Percentiles rank a stretch among this genome's conserved stretches.
These are phyloP conservation scores for Phodopus roborovskii DNA, from an alignment of 2,113 vertebrate species.

Conservation along the genomic window DNA sequence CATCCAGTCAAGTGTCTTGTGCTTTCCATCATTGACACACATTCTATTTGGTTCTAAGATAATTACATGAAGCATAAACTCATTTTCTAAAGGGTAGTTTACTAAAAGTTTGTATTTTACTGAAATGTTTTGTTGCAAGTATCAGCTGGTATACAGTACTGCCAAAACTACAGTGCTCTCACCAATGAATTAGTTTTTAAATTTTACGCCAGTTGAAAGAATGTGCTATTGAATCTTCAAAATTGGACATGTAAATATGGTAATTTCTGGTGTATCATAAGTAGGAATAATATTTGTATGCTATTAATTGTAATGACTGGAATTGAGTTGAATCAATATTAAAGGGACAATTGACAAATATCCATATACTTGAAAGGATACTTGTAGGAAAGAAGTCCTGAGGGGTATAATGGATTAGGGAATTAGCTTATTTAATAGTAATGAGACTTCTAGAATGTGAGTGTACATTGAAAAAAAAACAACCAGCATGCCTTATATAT, in stretches of 20 bases:
- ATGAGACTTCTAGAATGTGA: background rate
- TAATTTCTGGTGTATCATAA: background rate
- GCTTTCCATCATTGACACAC: background rate
- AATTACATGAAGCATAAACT: background rate
- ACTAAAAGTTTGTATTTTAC: background rate
- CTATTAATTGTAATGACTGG: background rate
- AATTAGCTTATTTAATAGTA: background rate
- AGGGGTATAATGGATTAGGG: background rate
- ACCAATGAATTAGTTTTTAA: background rate
- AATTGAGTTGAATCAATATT: background rate
- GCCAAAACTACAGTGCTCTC: background rate
- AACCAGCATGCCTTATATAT: background rate
- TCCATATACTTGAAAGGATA: background rate
- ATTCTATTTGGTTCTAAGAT: background rate
- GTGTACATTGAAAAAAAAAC: background rate
- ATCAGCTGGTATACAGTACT: too few species aligned
- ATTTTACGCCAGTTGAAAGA: background rate
- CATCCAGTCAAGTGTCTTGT: background rate
- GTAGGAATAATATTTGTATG: background rate
- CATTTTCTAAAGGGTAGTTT: accelerated
- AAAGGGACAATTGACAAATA: background rate
- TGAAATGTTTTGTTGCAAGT: background rate
- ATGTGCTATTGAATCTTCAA: background rate
- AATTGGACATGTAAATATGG: background rate
- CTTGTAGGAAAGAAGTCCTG: background rate